These are phyloP conservation scores for Lordiphosa collinella DNA, from an alignment of 1,140 invertebrate genomes.

Conservation along the genomic window DNA sequence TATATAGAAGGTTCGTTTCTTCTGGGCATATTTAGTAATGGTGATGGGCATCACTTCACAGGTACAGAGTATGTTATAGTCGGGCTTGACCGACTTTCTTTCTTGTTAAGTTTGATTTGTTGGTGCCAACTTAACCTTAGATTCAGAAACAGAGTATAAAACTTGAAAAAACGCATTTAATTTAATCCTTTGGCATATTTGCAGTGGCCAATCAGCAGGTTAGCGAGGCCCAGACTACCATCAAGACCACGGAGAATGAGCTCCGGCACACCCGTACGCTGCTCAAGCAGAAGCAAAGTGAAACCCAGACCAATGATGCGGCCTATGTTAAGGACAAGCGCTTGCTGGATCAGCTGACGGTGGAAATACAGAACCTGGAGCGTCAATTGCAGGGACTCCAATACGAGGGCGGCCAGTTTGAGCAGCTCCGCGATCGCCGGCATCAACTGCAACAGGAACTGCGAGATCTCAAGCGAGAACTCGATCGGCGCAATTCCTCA, in stretches of 20 bases:
- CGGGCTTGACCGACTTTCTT: too few species aligned
- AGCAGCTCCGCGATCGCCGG: constrained; percentile 82
- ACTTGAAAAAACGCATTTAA: too few species aligned
- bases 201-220: constrained; percentile 87
- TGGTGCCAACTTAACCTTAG: too few species aligned
- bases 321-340: constrained; percentile 87
- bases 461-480: constrained; percentile 40
- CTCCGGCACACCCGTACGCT: constrained; percentile 86
- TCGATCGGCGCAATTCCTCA: constrained; percentile 53
- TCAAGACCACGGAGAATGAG: constrained; percentile 89
- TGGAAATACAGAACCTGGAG: constrained; percentile 81
- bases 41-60: too few species aligned
- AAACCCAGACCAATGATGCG: constrained; percentile 86
- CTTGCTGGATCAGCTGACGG: constrained; percentile 83
- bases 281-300: constrained; percentile 85
- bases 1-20: too few species aligned
- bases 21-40: too few species aligned
- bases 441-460: constrained; percentile 82
- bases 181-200: not conserved
- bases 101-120: too few species aligned
- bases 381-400: constrained; percentile 80
- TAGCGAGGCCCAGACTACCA: constrained; percentile 89
- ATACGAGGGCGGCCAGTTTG: constrained; percentile 85
- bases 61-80: too few species aligned
- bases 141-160: too few species aligned